Percentiles rank a stretch among this genome's conserved stretches.
Conservation (phyloP, 1,140 invertebrate genomes). For the Drosophila kikkawai region DNA sequence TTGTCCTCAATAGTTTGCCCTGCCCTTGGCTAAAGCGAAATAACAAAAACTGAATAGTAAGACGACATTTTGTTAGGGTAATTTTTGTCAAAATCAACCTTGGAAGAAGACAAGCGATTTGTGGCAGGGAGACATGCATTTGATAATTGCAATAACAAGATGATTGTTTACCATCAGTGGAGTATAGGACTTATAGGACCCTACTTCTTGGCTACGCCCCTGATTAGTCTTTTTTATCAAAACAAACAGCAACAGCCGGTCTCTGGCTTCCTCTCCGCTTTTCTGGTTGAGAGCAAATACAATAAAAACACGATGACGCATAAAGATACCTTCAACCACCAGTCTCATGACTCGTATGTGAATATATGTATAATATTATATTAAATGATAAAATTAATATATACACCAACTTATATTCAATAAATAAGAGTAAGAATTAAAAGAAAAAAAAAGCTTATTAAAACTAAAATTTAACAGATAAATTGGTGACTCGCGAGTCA, state of each 20-base stretch:
- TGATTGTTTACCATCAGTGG: conserved; percentile 20
- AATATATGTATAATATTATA: not conserved
- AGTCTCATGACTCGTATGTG: conserved; percentile 11
- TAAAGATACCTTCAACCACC: conserved; percentile 4
- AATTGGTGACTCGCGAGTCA: not conserved
- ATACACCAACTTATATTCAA: no score
- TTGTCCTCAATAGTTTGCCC: conserved; percentile 48
- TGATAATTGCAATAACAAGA: conserved; percentile 52
- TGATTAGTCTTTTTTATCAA: conserved; percentile 21
- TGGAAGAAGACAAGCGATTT: conserved; percentile 38
- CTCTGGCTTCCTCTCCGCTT: not conserved
- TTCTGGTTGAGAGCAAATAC: conserved; percentile 4
- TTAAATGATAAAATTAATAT: not conserved
- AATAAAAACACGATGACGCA: conserved; percentile 47
- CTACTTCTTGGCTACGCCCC: not conserved
- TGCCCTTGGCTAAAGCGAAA: conserved; percentile 26
- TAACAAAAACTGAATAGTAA: conserved; percentile 28
- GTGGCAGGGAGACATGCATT: conserved; percentile 21
- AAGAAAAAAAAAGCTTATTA: no score
- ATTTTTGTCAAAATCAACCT: conserved; percentile 40
- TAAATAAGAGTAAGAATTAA: no score
- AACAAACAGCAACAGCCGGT: conserved; percentile 28
- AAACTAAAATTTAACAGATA: no score
- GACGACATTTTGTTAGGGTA: conserved; percentile 30
- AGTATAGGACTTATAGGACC: not conserved